These are phyloP conservation scores for Macrocentrus cingulum DNA, from an alignment of 1,140 invertebrate species.

Conservation along the genomic window DNA sequence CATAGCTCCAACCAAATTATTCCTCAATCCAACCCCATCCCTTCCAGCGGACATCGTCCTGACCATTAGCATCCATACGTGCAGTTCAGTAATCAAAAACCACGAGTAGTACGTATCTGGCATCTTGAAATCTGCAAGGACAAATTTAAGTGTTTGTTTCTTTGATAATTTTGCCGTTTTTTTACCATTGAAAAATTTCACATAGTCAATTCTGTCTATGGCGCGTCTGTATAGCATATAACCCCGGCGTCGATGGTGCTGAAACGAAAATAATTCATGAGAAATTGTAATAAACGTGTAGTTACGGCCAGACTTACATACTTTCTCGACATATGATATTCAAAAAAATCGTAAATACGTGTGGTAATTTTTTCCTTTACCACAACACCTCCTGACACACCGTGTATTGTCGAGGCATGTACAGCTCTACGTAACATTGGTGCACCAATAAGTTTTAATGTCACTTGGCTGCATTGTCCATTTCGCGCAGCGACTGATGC, in stretches of 20 bases:
- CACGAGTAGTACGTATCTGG: constrained; percentile 81
- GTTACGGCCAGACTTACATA: constrained; percentile 5
- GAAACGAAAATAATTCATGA: constrained; percentile 18
- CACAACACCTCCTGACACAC: too few species aligned
- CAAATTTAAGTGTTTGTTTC: not conserved
- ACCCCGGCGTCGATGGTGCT: constrained; percentile 31
- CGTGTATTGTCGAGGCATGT: too few species aligned
- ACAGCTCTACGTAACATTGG: too few species aligned
- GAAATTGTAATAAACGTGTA: too few species aligned
- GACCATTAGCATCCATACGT: constrained; percentile 80
- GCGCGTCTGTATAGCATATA: constrained; percentile 33
- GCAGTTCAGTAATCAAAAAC: constrained; percentile 81
- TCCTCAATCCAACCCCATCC: constrained; percentile 71
- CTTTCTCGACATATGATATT: not conserved
- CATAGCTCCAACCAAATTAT: constrained; percentile 73
- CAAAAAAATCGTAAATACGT: not conserved
- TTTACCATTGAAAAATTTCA: constrained; percentile 27
- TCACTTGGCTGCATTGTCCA: too few species aligned
- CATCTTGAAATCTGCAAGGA: constrained; percentile 68
- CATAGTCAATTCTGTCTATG: constrained; percentile 34
- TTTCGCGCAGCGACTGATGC: too few species aligned
- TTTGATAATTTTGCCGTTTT: not conserved
- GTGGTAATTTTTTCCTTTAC: not conserved
- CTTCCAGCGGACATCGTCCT: constrained; percentile 75
- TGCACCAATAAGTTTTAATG: too few species aligned